These are phyloP conservation scores for Nothobranchius furzeri DNA, from an alignment of 2,113 vertebrate genomes.

Conservation along the genomic window DNA sequence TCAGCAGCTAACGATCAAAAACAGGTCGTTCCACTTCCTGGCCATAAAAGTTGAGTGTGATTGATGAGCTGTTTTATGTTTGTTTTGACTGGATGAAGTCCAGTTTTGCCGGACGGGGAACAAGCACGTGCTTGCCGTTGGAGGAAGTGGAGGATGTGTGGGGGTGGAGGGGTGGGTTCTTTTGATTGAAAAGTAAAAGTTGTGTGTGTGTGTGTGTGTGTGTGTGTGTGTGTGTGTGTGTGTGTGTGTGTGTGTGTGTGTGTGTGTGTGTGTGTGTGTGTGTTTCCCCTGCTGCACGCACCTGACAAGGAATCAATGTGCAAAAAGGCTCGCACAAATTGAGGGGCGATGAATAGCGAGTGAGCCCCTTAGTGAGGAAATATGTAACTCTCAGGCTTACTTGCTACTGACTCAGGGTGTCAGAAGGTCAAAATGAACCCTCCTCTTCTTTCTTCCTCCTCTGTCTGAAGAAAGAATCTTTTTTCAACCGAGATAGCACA, in stretches of 20 bases:
- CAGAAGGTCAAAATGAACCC: slow-evolving; percentile 40
- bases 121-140: slow-evolving; percentile 47
- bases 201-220: slow-evolving; percentile 14
- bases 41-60: slow-evolving; percentile 60
- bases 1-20: slow-evolving; percentile 62
- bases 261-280: slow-evolving; percentile 5
- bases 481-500: slow-evolving; percentile 50
- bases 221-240: background rate
- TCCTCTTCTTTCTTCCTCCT: slow-evolving; percentile 41
- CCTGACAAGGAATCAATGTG: slow-evolving; percentile 34
- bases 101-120: slow-evolving; percentile 58
- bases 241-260: slow-evolving; percentile 17
- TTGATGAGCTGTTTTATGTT: slow-evolving; percentile 72
- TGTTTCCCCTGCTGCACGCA: slow-evolving; percentile 45
- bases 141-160: slow-evolving; percentile 50
- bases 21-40: slow-evolving; percentile 74
- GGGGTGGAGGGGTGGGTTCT: background rate
- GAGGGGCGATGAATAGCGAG: slow-evolving; percentile 8
- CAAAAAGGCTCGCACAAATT: slow-evolving; percentile 14
- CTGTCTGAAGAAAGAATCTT: slow-evolving; percentile 49
- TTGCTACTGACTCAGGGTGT: slow-evolving; percentile 49
- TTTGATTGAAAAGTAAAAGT: slow-evolving; percentile 43
- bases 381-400: slow-evolving; percentile 27
- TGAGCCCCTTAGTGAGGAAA: slow-evolving; percentile 31
- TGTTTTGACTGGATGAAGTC: slow-evolving; percentile 74